These are phyloP conservation scores for Plectropomus leopardus DNA, from an alignment of 2,113 vertebrate genomes.

Conservation along the genomic window DNA sequence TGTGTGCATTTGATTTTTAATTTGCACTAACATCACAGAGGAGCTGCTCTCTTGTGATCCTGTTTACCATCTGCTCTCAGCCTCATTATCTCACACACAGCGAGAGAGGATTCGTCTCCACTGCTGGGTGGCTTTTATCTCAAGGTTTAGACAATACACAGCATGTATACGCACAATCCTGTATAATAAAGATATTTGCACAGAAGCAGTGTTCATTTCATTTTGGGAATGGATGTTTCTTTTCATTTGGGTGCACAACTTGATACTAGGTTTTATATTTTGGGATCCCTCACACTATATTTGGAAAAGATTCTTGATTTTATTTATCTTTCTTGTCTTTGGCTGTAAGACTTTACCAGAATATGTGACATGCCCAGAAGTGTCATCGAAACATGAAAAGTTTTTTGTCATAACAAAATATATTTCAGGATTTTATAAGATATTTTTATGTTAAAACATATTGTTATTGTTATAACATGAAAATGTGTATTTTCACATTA, in stretches of 20 bases:
- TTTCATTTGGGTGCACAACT: neutral
- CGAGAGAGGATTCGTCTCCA: slow-evolving; percentile 8
- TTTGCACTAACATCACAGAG: neutral
- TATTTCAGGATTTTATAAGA: no score
- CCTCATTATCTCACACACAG: neutral
- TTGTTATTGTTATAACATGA: no score
- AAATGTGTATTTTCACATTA: no score
- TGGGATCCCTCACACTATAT: no score
- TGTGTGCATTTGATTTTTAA: slow-evolving; percentile 5
- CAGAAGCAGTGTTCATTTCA: neutral
- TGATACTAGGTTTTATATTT: neutral
- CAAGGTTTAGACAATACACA: neutral
- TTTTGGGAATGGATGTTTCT: neutral
- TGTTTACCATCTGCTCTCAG: slow-evolving; percentile 11
- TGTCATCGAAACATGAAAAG: no score
- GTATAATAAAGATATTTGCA: slow-evolving; percentile 45
- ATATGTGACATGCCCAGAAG: no score
- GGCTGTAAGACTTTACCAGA: no score
- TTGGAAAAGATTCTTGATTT: no score
- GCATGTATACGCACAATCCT: slow-evolving; percentile 19
- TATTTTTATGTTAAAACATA: no score
- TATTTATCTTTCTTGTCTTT: no score
- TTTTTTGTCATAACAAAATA: no score
- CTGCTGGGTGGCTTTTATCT: slow-evolving; percentile 7
- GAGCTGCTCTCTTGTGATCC: neutral